Percentiles rank a stretch among this genome's conserved stretches.
phyloP scores from a whole-genome alignment of 2,113 vertebrate species.

The Phalacrocorax brasilianus region DNA sequence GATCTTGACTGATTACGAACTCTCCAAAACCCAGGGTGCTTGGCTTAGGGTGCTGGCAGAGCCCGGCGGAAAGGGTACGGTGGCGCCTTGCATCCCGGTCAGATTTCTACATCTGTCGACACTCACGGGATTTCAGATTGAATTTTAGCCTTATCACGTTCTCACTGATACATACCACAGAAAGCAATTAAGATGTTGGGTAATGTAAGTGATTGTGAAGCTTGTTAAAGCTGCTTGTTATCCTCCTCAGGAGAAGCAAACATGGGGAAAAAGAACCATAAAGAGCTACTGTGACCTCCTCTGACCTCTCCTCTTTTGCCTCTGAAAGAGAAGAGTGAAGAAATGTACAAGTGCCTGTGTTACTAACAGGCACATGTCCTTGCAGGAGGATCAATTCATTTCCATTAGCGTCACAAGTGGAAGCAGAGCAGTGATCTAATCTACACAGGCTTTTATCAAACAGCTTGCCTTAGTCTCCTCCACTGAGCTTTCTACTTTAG shows the following conservation, averaged over 20 bases:
- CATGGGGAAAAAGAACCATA: background rate
- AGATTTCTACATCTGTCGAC: background rate
- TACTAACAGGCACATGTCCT: background rate
- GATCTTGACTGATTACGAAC: background rate
- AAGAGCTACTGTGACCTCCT: background rate
- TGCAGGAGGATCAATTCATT: background rate
- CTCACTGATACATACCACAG: background rate
- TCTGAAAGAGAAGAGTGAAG: background rate
- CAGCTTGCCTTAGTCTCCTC: background rate
- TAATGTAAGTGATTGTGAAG: background rate
- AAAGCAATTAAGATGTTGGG: background rate
- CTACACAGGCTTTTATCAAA: background rate
- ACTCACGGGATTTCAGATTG: background rate
- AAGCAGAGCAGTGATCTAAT: background rate
- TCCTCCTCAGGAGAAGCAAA: background rate
- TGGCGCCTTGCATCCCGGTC: fast-evolving
- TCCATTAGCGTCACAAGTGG: background rate
- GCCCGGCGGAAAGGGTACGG: background rate
- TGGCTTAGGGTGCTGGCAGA: background rate
- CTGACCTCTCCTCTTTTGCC: background rate
- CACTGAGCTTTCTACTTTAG: background rate
- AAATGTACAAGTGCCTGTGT: background rate
- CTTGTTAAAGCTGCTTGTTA: background rate
- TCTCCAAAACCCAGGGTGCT: background rate
- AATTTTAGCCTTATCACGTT: background rate